These are phyloP conservation scores for Poeciliopsis prolifica DNA, from an alignment of 2,113 vertebrate species.

Conservation along the genomic window DNA sequence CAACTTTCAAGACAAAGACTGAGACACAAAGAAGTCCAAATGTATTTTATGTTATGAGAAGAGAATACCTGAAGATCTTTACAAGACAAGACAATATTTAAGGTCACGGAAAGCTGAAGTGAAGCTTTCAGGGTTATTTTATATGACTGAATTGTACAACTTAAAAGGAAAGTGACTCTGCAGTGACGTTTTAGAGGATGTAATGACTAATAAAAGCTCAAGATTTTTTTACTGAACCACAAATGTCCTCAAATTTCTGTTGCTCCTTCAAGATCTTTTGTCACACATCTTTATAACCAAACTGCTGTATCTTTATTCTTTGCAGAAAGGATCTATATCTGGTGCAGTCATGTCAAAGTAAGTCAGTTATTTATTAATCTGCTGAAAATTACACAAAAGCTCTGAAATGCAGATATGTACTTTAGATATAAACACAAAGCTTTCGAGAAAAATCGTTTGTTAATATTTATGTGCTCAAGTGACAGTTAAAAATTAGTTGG, in stretches of 20 bases:
- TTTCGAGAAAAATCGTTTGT: background rate
- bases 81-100: too few relatives aligned
- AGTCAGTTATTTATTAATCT: conserved; percentile 42
- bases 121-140: background rate
- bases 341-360: conserved; percentile 75
- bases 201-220: too few relatives aligned
- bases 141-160: background rate
- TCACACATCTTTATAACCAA: background rate
- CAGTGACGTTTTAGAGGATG: background rate
- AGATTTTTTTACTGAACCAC: background rate
- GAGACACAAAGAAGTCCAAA: background rate
- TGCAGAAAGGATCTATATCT: conserved; percentile 34
- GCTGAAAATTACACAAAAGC: background rate
- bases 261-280: background rate
- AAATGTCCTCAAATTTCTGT: background rate
- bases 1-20: background rate
- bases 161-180: background rate
- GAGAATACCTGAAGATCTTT: background rate
- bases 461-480: background rate
- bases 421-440: background rate
- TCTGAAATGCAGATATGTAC: background rate
- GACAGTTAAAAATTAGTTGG: background rate
- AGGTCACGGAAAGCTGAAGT: background rate
- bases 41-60: background rate
- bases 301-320: conserved; percentile 13